Base-by-base conservation (phyloP, 2,888 invertebrate genomes). In the Marronus borbonicus region DNA sequence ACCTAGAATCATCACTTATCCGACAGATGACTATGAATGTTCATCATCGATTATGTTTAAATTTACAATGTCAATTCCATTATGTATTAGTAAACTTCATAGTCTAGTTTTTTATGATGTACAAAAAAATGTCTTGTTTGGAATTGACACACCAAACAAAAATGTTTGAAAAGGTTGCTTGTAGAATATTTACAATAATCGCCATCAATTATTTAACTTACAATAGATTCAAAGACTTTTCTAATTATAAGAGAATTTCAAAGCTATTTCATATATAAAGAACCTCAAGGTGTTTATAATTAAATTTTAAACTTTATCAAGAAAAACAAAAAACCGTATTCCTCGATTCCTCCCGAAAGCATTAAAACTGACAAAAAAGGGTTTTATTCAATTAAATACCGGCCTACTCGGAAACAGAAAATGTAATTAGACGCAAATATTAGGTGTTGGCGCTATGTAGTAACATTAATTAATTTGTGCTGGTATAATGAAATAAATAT, bases 241-340 rank as follows among this genome's bases (percentile, higher is more conserved):
- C 8, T 20, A 17, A 20, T 55, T 55, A 55, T 7, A 17, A 17
- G 17, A n/a, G 14, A 55, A 55, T 55, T 12, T 55, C 20, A 10
- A 14, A 17, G n/a, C 1, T 20, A 55, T 55, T 55, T 55, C n/a
- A 64, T 64, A 28, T 14, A 14, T 64, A 10, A 64, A 64, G 36
- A n/a, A 17, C 17, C 12, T 64, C 3, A 28, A 36, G 36, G 36
- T 39, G 65, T 39, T 36, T 39, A 65, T 65, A 65, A 65, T 65
- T 65, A 44, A 17, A 65, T 65, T 65, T 65, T 65, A 39, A n/a
- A 65, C n/a, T 65, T 65, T 39, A 14, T 17, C 17, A 64, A 64
- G 65, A 44, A 2, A 39, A 39, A 65, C 62, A 62, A 39, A 65
- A 17, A 39, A 17, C 7, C 14, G 39, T 55, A 14, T 7, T 17